Base-by-base conservation (phyloP, 2,888 invertebrate genomes). In the Dexiosoma caninum region DNA sequence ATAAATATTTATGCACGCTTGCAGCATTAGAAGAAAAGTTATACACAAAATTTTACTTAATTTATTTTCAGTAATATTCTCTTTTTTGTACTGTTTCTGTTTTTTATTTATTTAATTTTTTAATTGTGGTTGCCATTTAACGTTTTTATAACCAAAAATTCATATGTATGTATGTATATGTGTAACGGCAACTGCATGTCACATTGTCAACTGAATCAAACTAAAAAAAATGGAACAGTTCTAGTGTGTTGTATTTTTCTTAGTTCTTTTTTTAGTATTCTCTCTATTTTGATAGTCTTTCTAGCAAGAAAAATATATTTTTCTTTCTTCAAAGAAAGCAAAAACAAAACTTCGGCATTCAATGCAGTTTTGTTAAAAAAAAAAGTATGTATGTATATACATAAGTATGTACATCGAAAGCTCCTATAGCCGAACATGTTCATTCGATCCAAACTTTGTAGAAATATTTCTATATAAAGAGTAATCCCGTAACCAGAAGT, bases 151-250 rank as follows among this genome's bases (percentile, higher is more conserved):
- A 53, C 42, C 30, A 42, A 69, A 55, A 35, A 7, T 64, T 46
- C n/a, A n/a, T n/a, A n/a, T n/a, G n/a, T n/a, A n/a, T n/a, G n/a
- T n/a, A n/a, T n/a, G n/a, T n/a, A n/a, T n/a, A n/a, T 46, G 37
- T 66, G 49, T 46, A 16, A 23, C 21, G 42, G 51, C 60, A 42
- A 40, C 62, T 53, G 53, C 70, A 75, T 71, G 76, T 76, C 71
- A 76, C 40, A 81, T 67, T 72, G 80, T 81, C 71, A 76, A 77
- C 72, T 55, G 32, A 66, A 71, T 53, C 76, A 40, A 57, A 40
- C 16, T 51, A 30, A 75, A 75, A 59, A 51, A 75, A 79, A 66
- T 75, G 70, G 72, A 81, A 72, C 27, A 59, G 35, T 80, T 66
- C 76, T 53, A 64, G 69, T 75, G 32, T 66, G 30, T 51, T 46